phyloP scores from a whole-genome alignment of 2,113 vertebrate species.

The Psittacula cyanocephala region DNA sequence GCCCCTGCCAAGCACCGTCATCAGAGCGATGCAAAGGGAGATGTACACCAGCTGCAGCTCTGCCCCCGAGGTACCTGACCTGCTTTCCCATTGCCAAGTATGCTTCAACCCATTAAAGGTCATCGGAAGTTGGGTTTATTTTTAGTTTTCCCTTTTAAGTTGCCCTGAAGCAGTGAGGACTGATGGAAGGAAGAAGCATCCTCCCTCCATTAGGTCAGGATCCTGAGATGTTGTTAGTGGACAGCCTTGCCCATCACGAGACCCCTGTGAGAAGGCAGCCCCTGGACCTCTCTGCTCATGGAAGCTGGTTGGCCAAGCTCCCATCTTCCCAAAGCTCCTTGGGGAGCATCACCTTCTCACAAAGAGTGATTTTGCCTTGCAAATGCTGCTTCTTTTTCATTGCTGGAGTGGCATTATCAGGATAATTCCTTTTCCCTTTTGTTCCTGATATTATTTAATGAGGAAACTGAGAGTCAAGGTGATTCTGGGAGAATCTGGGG shows the following conservation, averaged over 20 bases:
- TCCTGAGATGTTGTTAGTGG: background rate
- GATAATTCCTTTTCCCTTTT: background rate
- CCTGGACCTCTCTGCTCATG: background rate
- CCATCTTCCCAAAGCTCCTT: background rate
- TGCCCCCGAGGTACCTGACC: background rate
- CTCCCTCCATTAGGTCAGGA: background rate
- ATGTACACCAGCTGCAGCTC: background rate
- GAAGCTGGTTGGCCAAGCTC: background rate
- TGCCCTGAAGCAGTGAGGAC: background rate
- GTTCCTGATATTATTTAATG: background rate
- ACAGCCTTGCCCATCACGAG: background rate
- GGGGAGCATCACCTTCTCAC: background rate
- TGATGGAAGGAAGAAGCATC: background rate
- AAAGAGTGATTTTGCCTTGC: background rate
- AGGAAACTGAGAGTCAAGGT: slow-evolving; percentile 3
- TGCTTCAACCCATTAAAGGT: background rate
- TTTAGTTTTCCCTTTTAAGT: background rate
- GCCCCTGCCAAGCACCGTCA: background rate
- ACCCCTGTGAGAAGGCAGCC: background rate
- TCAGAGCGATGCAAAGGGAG: background rate
- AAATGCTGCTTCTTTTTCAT: background rate
- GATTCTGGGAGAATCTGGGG: background rate
- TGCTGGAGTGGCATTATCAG: background rate
- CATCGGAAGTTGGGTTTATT: background rate
- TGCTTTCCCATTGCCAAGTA: background rate